phyloP scores from a whole-genome alignment of 2,888 invertebrate species.

The Carcina quercana region DNA sequence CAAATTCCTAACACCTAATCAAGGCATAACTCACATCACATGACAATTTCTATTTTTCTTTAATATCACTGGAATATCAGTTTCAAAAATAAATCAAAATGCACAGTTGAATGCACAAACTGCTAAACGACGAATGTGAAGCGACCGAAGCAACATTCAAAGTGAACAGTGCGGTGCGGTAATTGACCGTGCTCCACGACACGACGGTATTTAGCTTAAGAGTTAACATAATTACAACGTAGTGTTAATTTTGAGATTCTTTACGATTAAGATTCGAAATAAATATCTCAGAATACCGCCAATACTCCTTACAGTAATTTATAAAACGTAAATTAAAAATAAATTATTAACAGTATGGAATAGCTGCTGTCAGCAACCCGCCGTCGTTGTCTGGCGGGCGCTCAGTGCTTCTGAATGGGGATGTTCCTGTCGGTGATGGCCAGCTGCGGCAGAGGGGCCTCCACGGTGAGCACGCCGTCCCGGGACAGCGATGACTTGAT shows the following conservation, averaged over 20 bases:
- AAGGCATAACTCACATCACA: background rate
- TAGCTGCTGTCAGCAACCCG: slow-evolving; percentile 51
- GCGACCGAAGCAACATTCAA: slow-evolving; percentile 42
- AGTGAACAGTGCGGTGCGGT: slow-evolving; percentile 35
- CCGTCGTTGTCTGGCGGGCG: slow-evolving; percentile 29
- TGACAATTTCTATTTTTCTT: slow-evolving; percentile 14
- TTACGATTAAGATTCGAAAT: slow-evolving; percentile 55
- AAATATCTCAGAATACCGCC: slow-evolving; percentile 54
- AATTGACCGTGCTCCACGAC: slow-evolving; percentile 35
- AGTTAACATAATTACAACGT: slow-evolving; percentile 38
- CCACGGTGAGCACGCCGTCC: slow-evolving; percentile 97
- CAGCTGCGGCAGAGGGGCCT: slow-evolving; percentile 94
- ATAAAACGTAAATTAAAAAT: slow-evolving; percentile 65
- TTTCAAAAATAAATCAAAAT: slow-evolving; percentile 42
- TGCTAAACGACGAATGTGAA: slow-evolving; percentile 54
- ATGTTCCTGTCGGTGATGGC: slow-evolving; percentile 87
- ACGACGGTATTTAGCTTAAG: slow-evolving; percentile 32
- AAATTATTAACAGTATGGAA: slow-evolving; percentile 73
- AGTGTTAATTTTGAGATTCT: slow-evolving; percentile 64
- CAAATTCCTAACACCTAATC: background rate
- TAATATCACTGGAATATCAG: slow-evolving; percentile 31
- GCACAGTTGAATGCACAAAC: slow-evolving; percentile 44
- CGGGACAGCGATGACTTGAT: slow-evolving; percentile 97
- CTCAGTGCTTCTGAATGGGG: slow-evolving; percentile 81
- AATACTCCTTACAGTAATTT: slow-evolving; percentile 57